Percentiles rank a stretch among this genome's conserved stretches.
Conservation (phyloP, 1,140 invertebrate genomes). For the Heliconius congener region DNA sequence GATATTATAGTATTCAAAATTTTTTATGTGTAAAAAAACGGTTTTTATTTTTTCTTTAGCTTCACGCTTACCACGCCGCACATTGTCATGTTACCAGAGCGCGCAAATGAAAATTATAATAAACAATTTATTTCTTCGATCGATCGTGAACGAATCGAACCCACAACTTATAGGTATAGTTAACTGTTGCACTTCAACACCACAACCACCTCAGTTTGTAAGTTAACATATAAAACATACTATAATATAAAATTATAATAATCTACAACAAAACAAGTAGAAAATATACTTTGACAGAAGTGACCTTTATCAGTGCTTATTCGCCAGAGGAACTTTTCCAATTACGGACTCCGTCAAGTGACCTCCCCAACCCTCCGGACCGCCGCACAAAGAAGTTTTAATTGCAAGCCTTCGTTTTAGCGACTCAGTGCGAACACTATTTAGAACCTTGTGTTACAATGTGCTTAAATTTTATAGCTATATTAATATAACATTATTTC, state of each 20-base stretch:
- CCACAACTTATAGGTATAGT: too few relatives aligned
- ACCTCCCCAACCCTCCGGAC: constrained; percentile 44
- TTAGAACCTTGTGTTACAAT: constrained; percentile 60
- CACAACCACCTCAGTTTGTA: too few relatives aligned
- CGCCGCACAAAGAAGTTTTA: constrained; percentile 75
- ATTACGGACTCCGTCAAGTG: constrained; percentile 71
- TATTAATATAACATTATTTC: not conserved
- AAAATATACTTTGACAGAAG: constrained; percentile 51
- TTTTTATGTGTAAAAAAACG: too few relatives aligned
- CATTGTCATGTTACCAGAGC: too few relatives aligned
- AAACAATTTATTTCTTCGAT: too few relatives aligned
- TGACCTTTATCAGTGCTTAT: constrained; percentile 63
- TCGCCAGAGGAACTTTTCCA: constrained; percentile 69
- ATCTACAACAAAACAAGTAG: not conserved
- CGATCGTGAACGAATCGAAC: too few relatives aligned
- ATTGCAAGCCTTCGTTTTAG: constrained; percentile 71
- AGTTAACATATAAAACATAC: too few relatives aligned
- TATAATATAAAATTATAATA: not conserved
- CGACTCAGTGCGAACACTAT: constrained; percentile 66
- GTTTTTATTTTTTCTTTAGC: too few relatives aligned
- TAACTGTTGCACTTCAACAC: too few relatives aligned
- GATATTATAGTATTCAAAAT: too few relatives aligned
- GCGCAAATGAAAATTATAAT: too few relatives aligned
- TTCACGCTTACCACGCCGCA: too few relatives aligned
- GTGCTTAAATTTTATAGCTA: constrained; percentile 36